Percentiles rank a stretch among this genome's conserved stretches.
Evolutionary conservation across 2,113 vertebrate genomes (phyloP).

Genomic region (Monopterus albus): DNA sequence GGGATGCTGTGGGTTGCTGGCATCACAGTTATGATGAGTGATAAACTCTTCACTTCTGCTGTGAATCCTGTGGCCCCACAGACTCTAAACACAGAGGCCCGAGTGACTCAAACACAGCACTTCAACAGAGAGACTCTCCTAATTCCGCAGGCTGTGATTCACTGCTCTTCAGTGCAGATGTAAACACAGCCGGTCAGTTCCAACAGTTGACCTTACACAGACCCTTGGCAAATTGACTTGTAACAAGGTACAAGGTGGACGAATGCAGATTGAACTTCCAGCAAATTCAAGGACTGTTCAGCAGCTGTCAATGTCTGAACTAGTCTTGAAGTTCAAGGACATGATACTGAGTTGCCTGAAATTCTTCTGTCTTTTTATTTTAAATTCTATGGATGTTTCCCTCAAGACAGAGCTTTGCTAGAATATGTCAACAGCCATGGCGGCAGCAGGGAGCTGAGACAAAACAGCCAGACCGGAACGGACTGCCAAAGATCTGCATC

Average conservation of each 20-base stretch:
- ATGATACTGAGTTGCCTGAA: not conserved
- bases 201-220: constrained; percentile 45
- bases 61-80: constrained; percentile 38
- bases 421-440: constrained; percentile 17
- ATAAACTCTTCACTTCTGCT: constrained; percentile 25
- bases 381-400: not conserved
- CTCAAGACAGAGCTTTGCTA: too few relatives aligned
- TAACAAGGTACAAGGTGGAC: not conserved
- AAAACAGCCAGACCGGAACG: constrained; percentile 20
- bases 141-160: constrained; percentile 44
- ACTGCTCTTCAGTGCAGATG: constrained; percentile 22
- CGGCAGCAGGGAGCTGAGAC: constrained; percentile 11
- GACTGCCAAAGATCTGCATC: constrained; percentile 24
- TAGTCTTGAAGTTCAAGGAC: not conserved
- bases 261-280: not conserved
- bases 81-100: constrained; percentile 66
- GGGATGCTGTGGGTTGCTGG: not conserved
- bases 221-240: not conserved
- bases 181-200: constrained; percentile 64
- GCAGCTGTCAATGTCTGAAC: not conserved
- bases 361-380: not conserved
- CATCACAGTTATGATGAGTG: constrained; percentile 6
- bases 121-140: constrained; percentile 18
- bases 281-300: not conserved
- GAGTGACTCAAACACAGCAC: constrained; percentile 47